Evolutionary conservation across 2,888 invertebrate species (phyloP), one percentile per base, ranked within the genome.

Genomic region (Marronus borbonicus): DNA sequence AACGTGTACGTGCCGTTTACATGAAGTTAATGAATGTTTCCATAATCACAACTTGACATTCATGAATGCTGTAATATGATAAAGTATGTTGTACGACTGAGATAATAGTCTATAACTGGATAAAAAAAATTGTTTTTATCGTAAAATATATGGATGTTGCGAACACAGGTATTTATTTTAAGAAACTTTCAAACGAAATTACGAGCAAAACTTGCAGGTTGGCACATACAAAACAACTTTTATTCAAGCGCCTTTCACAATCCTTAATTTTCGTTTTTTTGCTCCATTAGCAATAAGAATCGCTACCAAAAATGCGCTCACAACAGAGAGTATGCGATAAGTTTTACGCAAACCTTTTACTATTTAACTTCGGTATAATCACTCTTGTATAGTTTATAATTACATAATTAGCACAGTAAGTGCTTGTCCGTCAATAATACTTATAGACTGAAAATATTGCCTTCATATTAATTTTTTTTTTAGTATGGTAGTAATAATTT

Each of bases 261-360:
- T 70, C 70, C 55, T 70, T 70, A 70, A 70, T 70, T 70, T 70
- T 70, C 58, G 55, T 70, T 70, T 70, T 70, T 70, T 58, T 70
- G 70, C 55, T 70, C 70, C 55, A 70, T 70, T 70, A 70, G 55
- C 52, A 52, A 55, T 20, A 55, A 55, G 55, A 55, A 55, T 20
- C 55, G 55, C 55, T 55, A 69, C 52, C 14, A 69, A 66, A 66
- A 66, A 66, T 39, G 20, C 44, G n/a, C 20, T 66, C 17, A 44
- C 44, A n/a, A 44, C 39, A 17, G 17, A 39, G 44, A 39, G 39
- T 66, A 20, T 44, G 39, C 65, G 39, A 20, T 44, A 12, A 39
- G 44, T 49, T 66, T 44, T 44, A 44, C 39, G 65, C 65, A 20
- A 44, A 20, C 36, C 65, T 66, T 66, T 66, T 66, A 66, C 65